Base-by-base conservation (phyloP, 1,140 invertebrate genomes). In the Heliconius melpomene region DNA sequence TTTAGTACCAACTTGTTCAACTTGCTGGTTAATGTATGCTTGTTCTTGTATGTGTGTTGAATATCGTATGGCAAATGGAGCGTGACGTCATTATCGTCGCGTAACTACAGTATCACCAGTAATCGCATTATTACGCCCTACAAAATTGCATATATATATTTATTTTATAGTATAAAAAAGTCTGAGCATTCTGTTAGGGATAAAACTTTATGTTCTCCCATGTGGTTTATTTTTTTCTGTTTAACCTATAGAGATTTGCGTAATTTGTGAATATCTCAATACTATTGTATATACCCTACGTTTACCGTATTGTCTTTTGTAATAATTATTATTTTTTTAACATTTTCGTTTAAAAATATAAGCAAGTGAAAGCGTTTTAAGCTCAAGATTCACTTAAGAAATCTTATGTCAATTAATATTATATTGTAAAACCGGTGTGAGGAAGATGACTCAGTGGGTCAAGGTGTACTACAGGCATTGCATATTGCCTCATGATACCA, bases 51-150 rank as follows among this genome's bases (percentile, higher is more conserved):
- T 74, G 72, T 77, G 60, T 78, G 80, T 81, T 78, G 46, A 81
- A 81, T 81, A 81, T 81, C 77, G 38, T 66, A 76, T 50, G 52
- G 75, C 75, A 83, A 84, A 84, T 84, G 80, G 83, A 84, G 83
- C 81, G 76, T 79, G 80, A 84, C 78, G 80, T 82, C 83, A 78
- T 79, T 79, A 77, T 72, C 57, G 66, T 75, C 79, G 74, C 72
- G 79, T 81, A 81, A 80, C 80, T 76, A 82, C 72, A 72, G 74
- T 79, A 79, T 74, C 74, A 75, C 78, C 52, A 70, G 82, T 81
- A 82, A 82, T 79, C 77, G 66, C 75, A 79, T 81, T 79, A 82
- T 83, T 75, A 81, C 74, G 80, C 82, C 77, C 32, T 73, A 60
- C 72, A 71, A 78, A 60, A 54, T 71, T 78, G 46, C 73, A 78